phyloP scores from a whole-genome alignment of 2,888 invertebrate species.

The Rotaria magnacalcarata region DNA sequence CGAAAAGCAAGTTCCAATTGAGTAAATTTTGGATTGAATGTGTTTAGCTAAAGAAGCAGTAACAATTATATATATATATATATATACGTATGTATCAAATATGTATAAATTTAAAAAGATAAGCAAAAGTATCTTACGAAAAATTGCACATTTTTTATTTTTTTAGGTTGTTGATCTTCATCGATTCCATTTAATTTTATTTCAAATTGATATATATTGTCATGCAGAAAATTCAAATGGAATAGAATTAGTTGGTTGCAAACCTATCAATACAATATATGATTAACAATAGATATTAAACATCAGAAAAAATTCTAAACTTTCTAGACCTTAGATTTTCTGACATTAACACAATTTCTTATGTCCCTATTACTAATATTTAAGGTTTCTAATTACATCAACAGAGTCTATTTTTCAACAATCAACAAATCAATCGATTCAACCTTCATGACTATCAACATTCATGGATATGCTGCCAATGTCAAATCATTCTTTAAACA shows the following conservation, averaged over 20 bases:
- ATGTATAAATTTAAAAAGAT: slow-evolving; percentile 47
- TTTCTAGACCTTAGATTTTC: background rate
- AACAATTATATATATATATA: background rate
- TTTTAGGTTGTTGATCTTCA: slow-evolving; percentile 64
- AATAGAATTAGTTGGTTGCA: slow-evolving; percentile 82
- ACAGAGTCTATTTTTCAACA: background rate
- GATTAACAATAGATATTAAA: background rate
- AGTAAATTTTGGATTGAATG: slow-evolving; percentile 88
- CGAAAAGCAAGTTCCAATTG: slow-evolving; percentile 95
- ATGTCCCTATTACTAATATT: background rate
- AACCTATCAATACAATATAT: slow-evolving; percentile 61
- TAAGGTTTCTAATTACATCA: background rate
- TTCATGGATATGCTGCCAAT: too few species aligned
- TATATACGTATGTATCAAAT: too few species aligned
- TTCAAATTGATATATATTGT: slow-evolving; percentile 78
- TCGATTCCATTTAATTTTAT: slow-evolving; percentile 78
- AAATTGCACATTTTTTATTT: slow-evolving; percentile 66
- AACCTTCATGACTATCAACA: background rate
- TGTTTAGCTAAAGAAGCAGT: slow-evolving; percentile 74
- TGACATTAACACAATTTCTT: background rate
- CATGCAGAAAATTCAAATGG: slow-evolving; percentile 82
- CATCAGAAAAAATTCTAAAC: background rate
- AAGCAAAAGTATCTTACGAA: slow-evolving; percentile 49
- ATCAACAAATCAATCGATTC: background rate
- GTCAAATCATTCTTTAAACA: background rate